Evolutionary conservation across 2,113 vertebrate genomes (phyloP), one percentile per base, ranked within the genome.

Genomic region (Halcyon malimbica): DNA sequence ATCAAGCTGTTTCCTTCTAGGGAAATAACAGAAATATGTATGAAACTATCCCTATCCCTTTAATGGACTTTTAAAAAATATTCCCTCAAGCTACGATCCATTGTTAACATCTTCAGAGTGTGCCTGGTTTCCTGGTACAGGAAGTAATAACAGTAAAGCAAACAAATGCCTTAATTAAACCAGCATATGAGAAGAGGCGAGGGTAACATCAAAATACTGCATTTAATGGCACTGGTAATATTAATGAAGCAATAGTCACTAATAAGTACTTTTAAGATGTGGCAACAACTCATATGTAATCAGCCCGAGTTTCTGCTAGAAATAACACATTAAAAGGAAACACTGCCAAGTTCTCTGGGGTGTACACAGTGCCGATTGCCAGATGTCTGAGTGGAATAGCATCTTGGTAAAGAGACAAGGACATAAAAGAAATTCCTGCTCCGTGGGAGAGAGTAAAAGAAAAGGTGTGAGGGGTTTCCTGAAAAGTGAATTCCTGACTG

Each of bases 121-220:
- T 90, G 67, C 77, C 92, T 83, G 28, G 64, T 78, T 96, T 96
- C 96, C 88, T 93, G 85, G 29, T 68, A 87, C 79, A 93, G 96
- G 90, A 97, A 96, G 79, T 89, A 97, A 97, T 96, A 97, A 95
- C 51, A 29, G 5, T 90, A 93, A 94, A 93, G 79, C 37, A 92
- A 93, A 96, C 76, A 88, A 91, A 85, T 2, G 5, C 18, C 33
- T 97, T 93, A 91, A 96, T 96, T 94, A 95, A 90, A 89, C 37
- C 42, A 80, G 31, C 33, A 60, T 8, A 0, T 44, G 51, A 78
- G 83, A 88, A 81, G 6, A 86, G 16, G 46, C 57, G 65, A 69
- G 16, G 46, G 3, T 84, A 83, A 77, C 2, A 9, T 77, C 54
- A 50, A 51, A 64, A 26, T 48, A 78, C 26, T 59, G 28, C 18